Base-by-base conservation (phyloP, 2,888 invertebrate genomes). In the Leucophora obtusa region DNA sequence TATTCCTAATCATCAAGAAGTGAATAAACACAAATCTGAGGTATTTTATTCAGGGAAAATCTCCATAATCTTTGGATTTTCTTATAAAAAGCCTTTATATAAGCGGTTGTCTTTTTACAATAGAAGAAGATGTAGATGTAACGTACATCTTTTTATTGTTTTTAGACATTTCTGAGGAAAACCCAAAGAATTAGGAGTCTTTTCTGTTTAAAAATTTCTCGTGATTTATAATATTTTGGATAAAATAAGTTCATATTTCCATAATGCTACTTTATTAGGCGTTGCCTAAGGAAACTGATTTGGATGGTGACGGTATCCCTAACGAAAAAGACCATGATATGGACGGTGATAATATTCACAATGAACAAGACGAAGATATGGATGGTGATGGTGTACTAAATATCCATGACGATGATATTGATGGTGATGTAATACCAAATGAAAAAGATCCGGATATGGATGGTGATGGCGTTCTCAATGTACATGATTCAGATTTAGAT, bases 391-490 rank as follows among this genome's bases (percentile, higher is more conserved):
- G 87, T 17, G 79, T 87, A 24, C 82, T 76, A 10, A 87, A 87
- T 79, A 91, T 91, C 85, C 91, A 91, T 82, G 91, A 91, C 81
- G 90, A 89, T 35, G 86, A 87, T 24, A 87, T 87, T 59, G 89
- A 89, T 63, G 87, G 86, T 5, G 87, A 88, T 81, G 86, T 85
- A 7, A 84, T 87, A 54, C 86, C 86, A 0, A 88, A 87, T 35
- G 83, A 83, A 28, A 82, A 83, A 6, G 78, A 79, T n/a, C 74
- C 74, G 78, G 87, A 87, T 54, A 85, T 84, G 63, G 88, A 86
- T 81, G 86, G 86, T 8, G 91, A 89, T 83, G 91, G 91, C 85
- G 88, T 89, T 88, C 91, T 91, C 87, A 90, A 91, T 88, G 91
- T 91, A 87, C 91, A 90, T 83, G 90, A 90, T 78, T 90, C 89